These are phyloP conservation scores for Scaptodrosophila latifasciaeformis DNA, from an alignment of 2,888 invertebrate species.

Conservation along the genomic window DNA sequence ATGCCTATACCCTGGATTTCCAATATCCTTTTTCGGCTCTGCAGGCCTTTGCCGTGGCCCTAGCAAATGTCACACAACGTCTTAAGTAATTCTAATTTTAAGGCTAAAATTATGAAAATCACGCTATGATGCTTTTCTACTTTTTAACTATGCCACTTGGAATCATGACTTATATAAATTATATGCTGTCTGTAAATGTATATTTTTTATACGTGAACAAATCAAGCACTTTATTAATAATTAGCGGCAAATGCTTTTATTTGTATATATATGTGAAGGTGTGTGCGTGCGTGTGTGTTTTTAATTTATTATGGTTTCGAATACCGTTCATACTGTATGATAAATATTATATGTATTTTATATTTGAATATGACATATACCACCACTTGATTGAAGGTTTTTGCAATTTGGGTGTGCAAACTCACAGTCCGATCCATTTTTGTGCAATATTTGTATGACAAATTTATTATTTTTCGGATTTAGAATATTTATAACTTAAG, in stretches of 20 bases:
- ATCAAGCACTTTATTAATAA: slow-evolving; percentile 5
- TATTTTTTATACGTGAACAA: slow-evolving; percentile 54
- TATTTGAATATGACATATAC: slow-evolving; percentile 56
- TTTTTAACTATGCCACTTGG: too few relatives aligned
- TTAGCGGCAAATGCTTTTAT: slow-evolving; percentile 37
- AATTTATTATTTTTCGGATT: slow-evolving; percentile 56
- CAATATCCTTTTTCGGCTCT: slow-evolving; percentile 99
- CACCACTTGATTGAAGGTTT: slow-evolving; percentile 60
- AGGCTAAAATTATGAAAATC: neutral
- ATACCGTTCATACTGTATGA: slow-evolving; percentile 32
- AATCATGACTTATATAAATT: too few relatives aligned
- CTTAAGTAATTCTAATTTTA: slow-evolving; percentile 72
- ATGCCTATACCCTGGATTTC: slow-evolving; percentile 98
- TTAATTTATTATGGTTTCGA: slow-evolving; percentile 64
- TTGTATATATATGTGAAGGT: slow-evolving; percentile 49
- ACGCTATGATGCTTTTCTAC: too few relatives aligned
- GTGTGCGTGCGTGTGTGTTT: slow-evolving; percentile 53
- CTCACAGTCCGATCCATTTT: slow-evolving; percentile 69
- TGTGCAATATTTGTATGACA: slow-evolving; percentile 71
- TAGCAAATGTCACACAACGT: slow-evolving; percentile 77
- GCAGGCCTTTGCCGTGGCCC: slow-evolving; percentile 98
- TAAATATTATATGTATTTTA: neutral
- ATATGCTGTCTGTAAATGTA: slow-evolving; percentile 22
- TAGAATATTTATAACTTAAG: too few relatives aligned
- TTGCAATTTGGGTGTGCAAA: slow-evolving; percentile 54